Evolutionary conservation across 2,113 vertebrate genomes (phyloP).

Genomic region (Apteryx owenii): DNA sequence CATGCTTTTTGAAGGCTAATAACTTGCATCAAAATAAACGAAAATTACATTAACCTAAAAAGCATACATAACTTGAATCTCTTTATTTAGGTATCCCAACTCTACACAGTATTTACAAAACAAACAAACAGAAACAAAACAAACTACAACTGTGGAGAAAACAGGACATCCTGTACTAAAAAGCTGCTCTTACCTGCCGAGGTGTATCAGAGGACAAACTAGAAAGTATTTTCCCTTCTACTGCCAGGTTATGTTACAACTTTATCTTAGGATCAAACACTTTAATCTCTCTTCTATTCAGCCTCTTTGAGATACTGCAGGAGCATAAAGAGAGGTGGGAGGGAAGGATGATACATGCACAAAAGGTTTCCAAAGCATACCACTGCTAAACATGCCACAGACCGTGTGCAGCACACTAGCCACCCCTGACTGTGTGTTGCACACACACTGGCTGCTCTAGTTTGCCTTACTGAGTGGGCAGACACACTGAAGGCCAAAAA

Average conservation of each 20-base stretch:
- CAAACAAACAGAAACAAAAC: background rate
- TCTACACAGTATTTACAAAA: background rate
- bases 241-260: background rate
- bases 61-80: background rate
- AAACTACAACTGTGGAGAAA: background rate
- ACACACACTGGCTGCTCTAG: background rate
- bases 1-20: background rate
- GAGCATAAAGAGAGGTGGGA: background rate
- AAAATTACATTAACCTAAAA: background rate
- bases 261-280: background rate
- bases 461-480: background rate
- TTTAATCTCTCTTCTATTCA: background rate
- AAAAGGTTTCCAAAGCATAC: background rate
- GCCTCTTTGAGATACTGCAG: background rate
- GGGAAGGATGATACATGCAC: background rate
- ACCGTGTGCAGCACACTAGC: too few relatives aligned
- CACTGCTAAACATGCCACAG: background rate
- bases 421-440: background rate
- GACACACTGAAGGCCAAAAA: background rate
- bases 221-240: background rate
- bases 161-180: background rate
- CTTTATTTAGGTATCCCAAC: background rate
- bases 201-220: background rate
- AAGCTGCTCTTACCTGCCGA: background rate
- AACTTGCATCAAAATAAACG: background rate